A percentile compares a stretch with the other conserved stretches of the same genome.
Evolutionary conservation across 2,797 vertebrate genomes (phyloP).

Genomic region (Sebastes flavidus): DNA sequence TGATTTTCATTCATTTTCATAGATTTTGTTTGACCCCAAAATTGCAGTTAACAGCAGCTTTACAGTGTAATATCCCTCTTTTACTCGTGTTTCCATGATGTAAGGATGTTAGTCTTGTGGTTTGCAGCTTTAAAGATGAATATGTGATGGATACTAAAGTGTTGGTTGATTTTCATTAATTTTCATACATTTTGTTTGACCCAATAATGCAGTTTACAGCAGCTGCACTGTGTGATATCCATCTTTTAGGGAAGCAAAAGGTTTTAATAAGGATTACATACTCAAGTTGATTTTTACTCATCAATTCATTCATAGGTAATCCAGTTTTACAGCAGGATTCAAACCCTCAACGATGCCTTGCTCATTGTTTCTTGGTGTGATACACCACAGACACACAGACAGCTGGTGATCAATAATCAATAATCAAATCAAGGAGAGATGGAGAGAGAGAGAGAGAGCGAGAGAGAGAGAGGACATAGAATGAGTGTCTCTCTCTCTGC

Average conservation of each 20-base stretch:
- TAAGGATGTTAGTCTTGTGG: background rate
- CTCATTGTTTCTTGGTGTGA: background rate
- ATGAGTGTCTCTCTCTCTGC: background rate
- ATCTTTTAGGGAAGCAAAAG: background rate
- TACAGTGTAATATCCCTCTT: too few species aligned
- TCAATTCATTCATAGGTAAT: too few species aligned
- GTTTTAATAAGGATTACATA: background rate
- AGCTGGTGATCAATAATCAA: slow-evolving; percentile 14
- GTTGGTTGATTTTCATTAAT: background rate
- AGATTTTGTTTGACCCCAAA: background rate
- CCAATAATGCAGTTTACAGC: background rate
- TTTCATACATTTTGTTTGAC: background rate
- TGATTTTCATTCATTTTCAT: background rate
- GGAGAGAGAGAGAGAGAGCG: too few species aligned
- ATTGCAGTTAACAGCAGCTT: background rate
- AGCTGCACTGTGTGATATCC: background rate
- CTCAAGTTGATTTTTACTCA: too few species aligned
- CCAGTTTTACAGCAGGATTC: background rate
- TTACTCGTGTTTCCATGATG: background rate
- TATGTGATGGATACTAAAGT: background rate
- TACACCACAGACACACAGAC: too few species aligned
- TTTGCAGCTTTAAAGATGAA: background rate
- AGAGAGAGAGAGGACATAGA: too few species aligned
- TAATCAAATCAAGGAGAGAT: background rate
- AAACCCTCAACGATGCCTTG: background rate